phyloP scores from a whole-genome alignment of 2,113 vertebrate genomes.

The Gymnobelideus leadbeateri region DNA sequence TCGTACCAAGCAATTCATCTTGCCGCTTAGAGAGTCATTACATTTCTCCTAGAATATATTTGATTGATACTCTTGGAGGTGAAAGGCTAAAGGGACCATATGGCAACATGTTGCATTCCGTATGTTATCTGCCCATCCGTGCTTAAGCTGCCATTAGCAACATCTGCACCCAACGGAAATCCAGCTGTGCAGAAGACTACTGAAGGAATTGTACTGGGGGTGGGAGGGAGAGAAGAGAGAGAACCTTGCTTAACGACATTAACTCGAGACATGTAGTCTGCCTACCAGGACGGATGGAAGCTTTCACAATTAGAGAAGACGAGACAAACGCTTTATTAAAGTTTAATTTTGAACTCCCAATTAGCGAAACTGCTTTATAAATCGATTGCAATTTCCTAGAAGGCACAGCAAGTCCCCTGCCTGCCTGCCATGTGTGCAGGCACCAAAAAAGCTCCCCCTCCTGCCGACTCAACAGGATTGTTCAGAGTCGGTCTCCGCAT shows the following conservation, averaged over 20 bases:
- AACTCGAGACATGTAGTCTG: constrained; percentile 68
- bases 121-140: constrained; percentile 85
- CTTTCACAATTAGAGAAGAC: constrained; percentile 78
- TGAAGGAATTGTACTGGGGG: constrained; percentile 63
- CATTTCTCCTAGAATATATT: constrained; percentile 75
- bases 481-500: constrained; percentile 23
- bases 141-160: constrained; percentile 83
- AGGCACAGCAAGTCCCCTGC: constrained; percentile 69
- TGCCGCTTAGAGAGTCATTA: constrained; percentile 74
- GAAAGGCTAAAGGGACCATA: constrained; percentile 87
- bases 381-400: constrained; percentile 75
- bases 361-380: constrained; percentile 73
- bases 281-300: constrained; percentile 71
- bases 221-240: not conserved
- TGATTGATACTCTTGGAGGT: constrained; percentile 83
- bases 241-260: constrained; percentile 64
- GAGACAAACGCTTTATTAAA: constrained; percentile 78
- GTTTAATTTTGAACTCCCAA: constrained; percentile 79
- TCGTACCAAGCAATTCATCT: constrained; percentile 73
- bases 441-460: constrained; percentile 17
- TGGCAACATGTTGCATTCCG: constrained; percentile 85
- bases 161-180: constrained; percentile 85
- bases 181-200: constrained; percentile 82
- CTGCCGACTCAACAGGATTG: not conserved
- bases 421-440: constrained; percentile 63